These are phyloP conservation scores for Syngnathus rostellatus DNA, from an alignment of 2,797 vertebrate species.

Conservation along the genomic window DNA sequence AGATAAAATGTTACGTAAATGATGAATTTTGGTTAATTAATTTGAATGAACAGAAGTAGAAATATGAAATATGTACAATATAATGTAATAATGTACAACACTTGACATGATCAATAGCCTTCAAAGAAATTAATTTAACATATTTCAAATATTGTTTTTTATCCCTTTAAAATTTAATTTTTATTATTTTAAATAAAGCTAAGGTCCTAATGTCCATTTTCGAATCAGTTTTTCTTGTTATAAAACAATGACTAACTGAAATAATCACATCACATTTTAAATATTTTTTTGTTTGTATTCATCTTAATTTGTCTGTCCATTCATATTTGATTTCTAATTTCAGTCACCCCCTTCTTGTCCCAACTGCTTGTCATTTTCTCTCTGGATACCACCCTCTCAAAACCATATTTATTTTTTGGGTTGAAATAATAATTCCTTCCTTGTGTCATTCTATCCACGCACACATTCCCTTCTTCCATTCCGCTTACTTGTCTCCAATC, in stretches of 20 bases:
- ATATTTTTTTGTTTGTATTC: conserved; percentile 32
- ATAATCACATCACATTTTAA: conserved; percentile 24
- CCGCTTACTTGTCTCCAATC: conserved; percentile 78
- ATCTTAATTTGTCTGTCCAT: conserved; percentile 30
- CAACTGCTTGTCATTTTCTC: conserved; percentile 58
- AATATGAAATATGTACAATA: no score
- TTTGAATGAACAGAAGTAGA: no score
- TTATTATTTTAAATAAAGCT: no score
- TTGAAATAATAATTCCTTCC: conserved; percentile 55
- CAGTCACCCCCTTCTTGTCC: conserved; percentile 67
- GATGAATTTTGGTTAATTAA: no score
- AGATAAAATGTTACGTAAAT: no score
- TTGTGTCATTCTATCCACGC: conserved; percentile 54
- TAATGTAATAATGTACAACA: no score
- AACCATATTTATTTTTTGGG: conserved; percentile 26
- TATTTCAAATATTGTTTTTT: no score
- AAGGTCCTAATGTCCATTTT: no score
- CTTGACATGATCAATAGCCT: no score
- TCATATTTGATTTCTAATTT: conserved; percentile 71
- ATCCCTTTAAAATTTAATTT: no score
- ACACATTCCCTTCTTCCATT: conserved; percentile 66
- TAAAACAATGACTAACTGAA: conserved; percentile 48
- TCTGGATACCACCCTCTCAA: conserved; percentile 26
- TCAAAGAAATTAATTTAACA: no score
- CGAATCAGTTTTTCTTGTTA: no score